These are phyloP conservation scores for Aproaerema taeniolella DNA, from an alignment of 2,888 invertebrate species.

Conservation along the genomic window DNA sequence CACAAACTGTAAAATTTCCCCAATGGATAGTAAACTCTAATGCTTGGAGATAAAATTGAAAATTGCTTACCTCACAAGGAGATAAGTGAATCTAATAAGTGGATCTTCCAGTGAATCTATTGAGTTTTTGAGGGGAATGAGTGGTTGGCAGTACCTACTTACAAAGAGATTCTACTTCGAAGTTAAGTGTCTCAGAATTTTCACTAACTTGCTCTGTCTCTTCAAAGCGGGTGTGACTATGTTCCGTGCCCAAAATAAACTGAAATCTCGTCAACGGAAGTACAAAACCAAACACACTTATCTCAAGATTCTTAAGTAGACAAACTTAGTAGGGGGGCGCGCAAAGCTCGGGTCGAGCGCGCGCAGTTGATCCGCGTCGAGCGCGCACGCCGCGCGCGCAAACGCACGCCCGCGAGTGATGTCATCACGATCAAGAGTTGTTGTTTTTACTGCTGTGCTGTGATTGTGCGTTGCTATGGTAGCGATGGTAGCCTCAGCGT, in stretches of 20 bases:
- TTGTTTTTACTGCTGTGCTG: conserved; percentile 34
- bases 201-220: too few relatives aligned
- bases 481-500: conserved; percentile 72
- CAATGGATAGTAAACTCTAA: too few relatives aligned
- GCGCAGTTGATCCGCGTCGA: conserved; percentile 30
- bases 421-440: conserved; percentile 32
- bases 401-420: conserved; percentile 51
- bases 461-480: conserved; percentile 54
- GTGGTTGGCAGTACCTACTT: too few relatives aligned
- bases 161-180: too few relatives aligned
- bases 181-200: too few relatives aligned
- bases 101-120: too few relatives aligned
- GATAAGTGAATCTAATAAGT: too few relatives aligned
- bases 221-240: too few relatives aligned
- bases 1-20: too few relatives aligned
- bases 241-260: not conserved
- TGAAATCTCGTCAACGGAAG: conserved; percentile 23
- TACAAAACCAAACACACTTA: conserved; percentile 38
- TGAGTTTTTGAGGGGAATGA: too few relatives aligned
- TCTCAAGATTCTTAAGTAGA: conserved; percentile 35
- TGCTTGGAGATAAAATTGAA: too few relatives aligned
- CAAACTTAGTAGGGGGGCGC: conserved; percentile 41
- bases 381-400: conserved; percentile 45
- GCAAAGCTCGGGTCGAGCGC: conserved; percentile 43
- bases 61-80: too few relatives aligned